Conservation (phyloP, 2,888 invertebrate species). For the Tineola bisselliella region DNA sequence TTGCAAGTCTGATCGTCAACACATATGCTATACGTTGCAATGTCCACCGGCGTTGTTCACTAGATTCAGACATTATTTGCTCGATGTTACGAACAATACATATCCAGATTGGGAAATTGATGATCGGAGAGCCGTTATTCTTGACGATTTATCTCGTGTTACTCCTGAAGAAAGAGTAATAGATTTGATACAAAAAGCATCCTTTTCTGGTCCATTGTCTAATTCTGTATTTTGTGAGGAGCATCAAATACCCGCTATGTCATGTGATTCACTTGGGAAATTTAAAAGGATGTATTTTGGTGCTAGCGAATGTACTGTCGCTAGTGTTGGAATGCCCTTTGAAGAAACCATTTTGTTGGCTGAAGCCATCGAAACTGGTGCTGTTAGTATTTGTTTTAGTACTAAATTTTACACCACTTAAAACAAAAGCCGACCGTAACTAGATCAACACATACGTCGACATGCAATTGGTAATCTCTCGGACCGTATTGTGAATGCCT, state of each 20-base stretch:
- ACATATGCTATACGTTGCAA: slow-evolving; percentile 76
- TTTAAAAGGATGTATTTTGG: slow-evolving; percentile 30
- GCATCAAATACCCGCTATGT: slow-evolving; percentile 18
- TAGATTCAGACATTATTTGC: slow-evolving; percentile 34
- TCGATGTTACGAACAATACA: slow-evolving; percentile 32
- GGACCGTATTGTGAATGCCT: no score
- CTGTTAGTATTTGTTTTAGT: slow-evolving; percentile 22
- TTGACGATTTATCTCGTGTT: slow-evolving; percentile 32
- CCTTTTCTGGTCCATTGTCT: slow-evolving; percentile 38
- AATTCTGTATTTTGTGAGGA: slow-evolving; percentile 44
- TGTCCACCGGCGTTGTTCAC: slow-evolving; percentile 32
- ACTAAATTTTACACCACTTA: no score
- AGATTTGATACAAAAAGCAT: slow-evolving; percentile 43
- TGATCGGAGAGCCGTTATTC: slow-evolving; percentile 30
- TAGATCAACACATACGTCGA: no score
- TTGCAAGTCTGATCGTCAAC: slow-evolving; percentile 78
- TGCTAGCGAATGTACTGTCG: slow-evolving; percentile 34
- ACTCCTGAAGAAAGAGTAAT: slow-evolving; percentile 34
- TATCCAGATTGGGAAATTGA: slow-evolving; percentile 41
- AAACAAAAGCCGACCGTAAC: no score
- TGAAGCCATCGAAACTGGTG: slow-evolving; percentile 28
- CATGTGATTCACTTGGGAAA: no score
- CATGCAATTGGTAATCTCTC: no score
- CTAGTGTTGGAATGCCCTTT: slow-evolving; percentile 40
- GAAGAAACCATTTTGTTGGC: slow-evolving; percentile 44